Percentiles rank a stretch among this genome's conserved stretches.
Conservation (phyloP, 1,140 invertebrate genomes). For the Lysiphlebus fabarum region DNA sequence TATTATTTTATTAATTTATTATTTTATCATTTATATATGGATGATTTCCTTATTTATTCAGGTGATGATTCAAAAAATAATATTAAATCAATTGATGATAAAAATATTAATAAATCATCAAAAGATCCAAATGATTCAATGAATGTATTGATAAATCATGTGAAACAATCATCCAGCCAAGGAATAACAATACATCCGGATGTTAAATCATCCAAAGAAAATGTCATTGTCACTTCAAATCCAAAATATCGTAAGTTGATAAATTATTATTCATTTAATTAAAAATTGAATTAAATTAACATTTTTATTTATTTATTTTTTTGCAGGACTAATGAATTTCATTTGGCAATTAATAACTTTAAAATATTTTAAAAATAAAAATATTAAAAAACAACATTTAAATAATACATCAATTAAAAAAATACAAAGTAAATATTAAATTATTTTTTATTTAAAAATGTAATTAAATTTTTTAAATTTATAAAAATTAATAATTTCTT, state of each 20-base stretch:
- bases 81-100: not conserved
- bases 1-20: too few species aligned
- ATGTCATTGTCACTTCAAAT: slow-evolving; percentile 14
- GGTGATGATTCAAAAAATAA: too few species aligned
- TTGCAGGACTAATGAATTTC: too few species aligned
- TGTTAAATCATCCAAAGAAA: slow-evolving; percentile 19
- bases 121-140: slow-evolving; percentile 8
- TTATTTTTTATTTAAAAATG: too few species aligned
- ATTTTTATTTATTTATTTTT: too few species aligned
- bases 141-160: slow-evolving; percentile 21
- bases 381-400: not conserved
- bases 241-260: slow-evolving; percentile 25
- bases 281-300: too few species aligned
- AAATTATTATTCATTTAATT: too few species aligned
- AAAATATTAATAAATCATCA: slow-evolving; percentile 22
- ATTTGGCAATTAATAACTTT: too few species aligned
- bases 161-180: slow-evolving; percentile 22
- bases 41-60: too few species aligned
- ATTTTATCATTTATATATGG: too few species aligned
- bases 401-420: not conserved
- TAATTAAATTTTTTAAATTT: too few species aligned
- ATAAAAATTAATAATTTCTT: slow-evolving; percentile 1
- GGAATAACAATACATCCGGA: slow-evolving; percentile 28
- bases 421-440: not conserved
- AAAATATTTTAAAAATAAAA: too few species aligned